phyloP scores from a whole-genome alignment of 2,113 vertebrate genomes.

The Gambusia holbrooki region DNA sequence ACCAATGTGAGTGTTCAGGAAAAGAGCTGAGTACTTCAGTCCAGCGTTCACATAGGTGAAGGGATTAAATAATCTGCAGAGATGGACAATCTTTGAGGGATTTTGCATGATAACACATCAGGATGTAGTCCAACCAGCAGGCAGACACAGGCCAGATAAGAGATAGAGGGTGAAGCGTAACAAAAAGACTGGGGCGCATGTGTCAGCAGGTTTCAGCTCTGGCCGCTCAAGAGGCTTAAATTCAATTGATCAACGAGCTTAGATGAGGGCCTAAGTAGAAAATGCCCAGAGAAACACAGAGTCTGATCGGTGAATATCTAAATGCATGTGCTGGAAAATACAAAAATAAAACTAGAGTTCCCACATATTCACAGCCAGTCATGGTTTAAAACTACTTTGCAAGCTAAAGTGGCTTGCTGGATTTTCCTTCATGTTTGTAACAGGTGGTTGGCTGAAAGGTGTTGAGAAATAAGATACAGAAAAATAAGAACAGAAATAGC shows the following conservation, averaged over 20 bases:
- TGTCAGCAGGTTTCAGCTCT: conserved; percentile 81
- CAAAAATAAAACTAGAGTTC: not conserved
- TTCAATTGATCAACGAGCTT: conserved; percentile 83
- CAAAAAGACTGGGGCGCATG: conserved; percentile 76
- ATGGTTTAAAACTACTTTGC: not conserved
- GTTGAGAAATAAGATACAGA: not conserved
- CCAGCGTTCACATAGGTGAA: conserved; percentile 11
- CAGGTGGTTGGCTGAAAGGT: not conserved
- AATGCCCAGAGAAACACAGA: conserved; percentile 63
- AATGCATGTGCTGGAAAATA: conserved; percentile 7
- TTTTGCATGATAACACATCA: conserved; percentile 6
- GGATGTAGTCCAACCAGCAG: conserved; percentile 23
- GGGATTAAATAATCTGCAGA: conserved; percentile 10
- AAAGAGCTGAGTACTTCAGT: not conserved
- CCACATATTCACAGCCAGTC: too few species aligned
- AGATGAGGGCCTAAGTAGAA: conserved; percentile 74
- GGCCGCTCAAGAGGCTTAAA: conserved; percentile 80
- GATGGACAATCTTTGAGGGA: not conserved
- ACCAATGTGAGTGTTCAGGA: not conserved
- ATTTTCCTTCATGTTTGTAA: not conserved
- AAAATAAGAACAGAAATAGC: not conserved
- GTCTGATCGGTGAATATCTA: conserved; percentile 53
- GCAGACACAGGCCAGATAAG: conserved; percentile 19
- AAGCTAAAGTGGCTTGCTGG: not conserved
- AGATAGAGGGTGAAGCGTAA: conserved; percentile 55